A percentile compares a stretch with the other conserved stretches of the same genome.
Evolutionary conservation across 2,113 vertebrate genomes (phyloP).

Genomic region (Euleptes europaea): DNA sequence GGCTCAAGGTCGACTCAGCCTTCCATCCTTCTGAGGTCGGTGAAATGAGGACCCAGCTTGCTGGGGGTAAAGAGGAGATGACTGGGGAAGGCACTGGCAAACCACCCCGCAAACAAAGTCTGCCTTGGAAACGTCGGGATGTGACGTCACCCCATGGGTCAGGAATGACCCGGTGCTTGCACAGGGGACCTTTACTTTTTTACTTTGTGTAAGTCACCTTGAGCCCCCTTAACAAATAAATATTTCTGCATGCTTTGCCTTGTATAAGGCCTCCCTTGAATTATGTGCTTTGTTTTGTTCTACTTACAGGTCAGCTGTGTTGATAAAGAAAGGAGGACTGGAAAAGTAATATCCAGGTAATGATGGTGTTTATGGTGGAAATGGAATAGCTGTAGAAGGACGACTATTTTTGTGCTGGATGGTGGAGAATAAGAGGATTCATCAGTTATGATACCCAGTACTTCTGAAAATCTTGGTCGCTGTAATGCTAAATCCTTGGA

Average conservation of each 20-base stretch:
- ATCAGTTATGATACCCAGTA: not conserved
- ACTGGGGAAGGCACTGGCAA: too few species aligned
- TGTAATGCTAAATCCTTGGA: not conserved
- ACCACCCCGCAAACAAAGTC: too few species aligned
- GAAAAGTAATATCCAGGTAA: constrained; percentile 63
- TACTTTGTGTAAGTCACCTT: not conserved
- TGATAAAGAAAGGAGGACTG: constrained; percentile 36
- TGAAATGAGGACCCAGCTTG: too few species aligned
- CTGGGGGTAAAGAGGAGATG: too few species aligned
- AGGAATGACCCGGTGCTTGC: too few species aligned
- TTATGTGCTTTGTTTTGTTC: constrained; percentile 46
- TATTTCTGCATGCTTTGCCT: not conserved
- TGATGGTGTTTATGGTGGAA: constrained; percentile 1
- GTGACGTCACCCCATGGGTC: too few species aligned
- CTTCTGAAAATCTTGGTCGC: not conserved
- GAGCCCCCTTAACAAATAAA: not conserved
- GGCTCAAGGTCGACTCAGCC: too few species aligned
- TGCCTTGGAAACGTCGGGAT: too few species aligned
- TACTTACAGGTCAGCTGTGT: constrained; percentile 54
- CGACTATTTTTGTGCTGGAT: not conserved
- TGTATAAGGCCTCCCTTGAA: not conserved
- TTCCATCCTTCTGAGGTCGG: too few species aligned
- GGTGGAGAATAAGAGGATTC: not conserved
- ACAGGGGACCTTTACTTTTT: too few species aligned
- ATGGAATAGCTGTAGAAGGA: not conserved